Base-by-base conservation (phyloP, 2,797 vertebrate species). In the Orestias chungarensis region DNA sequence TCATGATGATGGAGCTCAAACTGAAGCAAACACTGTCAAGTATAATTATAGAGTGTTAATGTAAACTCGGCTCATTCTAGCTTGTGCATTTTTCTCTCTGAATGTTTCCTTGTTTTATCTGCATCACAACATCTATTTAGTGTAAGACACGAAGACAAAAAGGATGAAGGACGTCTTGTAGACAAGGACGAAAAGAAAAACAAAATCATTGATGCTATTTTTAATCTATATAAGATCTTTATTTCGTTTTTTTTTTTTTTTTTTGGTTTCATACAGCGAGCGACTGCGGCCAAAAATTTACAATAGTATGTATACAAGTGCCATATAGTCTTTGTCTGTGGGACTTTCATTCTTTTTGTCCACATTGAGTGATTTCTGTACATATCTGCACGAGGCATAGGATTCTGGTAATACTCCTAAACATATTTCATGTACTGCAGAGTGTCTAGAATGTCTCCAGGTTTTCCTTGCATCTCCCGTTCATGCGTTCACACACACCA, bases 171-270 rank as follows among this genome's bases (percentile, higher is more conserved):
- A n/a, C n/a, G n/a, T n/a, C n/a, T n/a, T n/a, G n/a, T n/a, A n/a
- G n/a, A n/a, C n/a, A n/a, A n/a, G n/a, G n/a, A n/a, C n/a, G n/a
- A n/a, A n/a, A n/a, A n/a, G 35, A 27, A 25, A 38, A 6, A 70
- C 66, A 66, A 43, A 76, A 11, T n/a, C n/a, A 70, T 9, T 7
- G 43, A 81, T 20, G 72, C 31, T 61, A 20, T 12, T 6, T 79
- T 29, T 66, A 40, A 35, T 67, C 70, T 73, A 75, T 79, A 85
- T 88, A 86, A 83, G 81, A 86, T 85, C 57, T 83, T 78, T 91
- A 86, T 88, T 86, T 85, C 57, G 82, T 78, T 91, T 87, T 88
- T 86, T 91, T 92, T 78, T 64, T 49, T 86, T 85, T 80, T 70
- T 42, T 71, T 84, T 86, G 71, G 69, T 67, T 89, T 86, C 67